Evolutionary conservation across 92 coral and sea anemone genomes (phyloP), one percentile per base, ranked within the genome.

Genomic region (Porites evermanni): DNA sequence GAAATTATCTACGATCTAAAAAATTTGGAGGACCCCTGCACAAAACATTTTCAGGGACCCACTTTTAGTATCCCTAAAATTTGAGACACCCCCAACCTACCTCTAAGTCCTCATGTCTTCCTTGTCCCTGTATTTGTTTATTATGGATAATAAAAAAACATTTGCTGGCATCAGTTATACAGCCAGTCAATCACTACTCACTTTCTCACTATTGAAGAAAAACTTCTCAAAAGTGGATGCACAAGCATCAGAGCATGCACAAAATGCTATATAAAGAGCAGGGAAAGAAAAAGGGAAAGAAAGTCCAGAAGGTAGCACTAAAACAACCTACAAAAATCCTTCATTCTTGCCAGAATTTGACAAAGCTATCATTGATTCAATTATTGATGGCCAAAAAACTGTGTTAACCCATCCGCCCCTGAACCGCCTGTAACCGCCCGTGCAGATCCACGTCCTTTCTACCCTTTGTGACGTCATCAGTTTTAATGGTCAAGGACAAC

Each of bases 11-110:
- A 19, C 58, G 60, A 54, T 78, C 20, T 14, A 47, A 12, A 82
- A 68, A 82, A 65, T 51, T 65, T 24, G 79, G 16, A 53, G 67
- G 79, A 67, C 78, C 81, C 10, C 17, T 38, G 9, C 50, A 20
- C 26, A 24, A 24, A 24, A 82, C 18, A 71, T 12, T 53, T 82
- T 5, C n/a, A 44, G 64, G 86, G 26, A 7, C 38, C 38, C 38
- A 2, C 38, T 32, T 32, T 32, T 32, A 32, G 38, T 32, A 32
- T 32, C 38, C 38, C 38, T 32, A 32, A 32, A 32, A 2, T 71
- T 82, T 82, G 79, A 69, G 78, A 82, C 86, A 82, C 81, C 86
- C 78, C 86, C 78, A 10, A 12, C 10, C 17, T 56, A 67, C 47
- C 63, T 11, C 20, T 56, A 52, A 29, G 12, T 56, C 29, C 51